Percentiles rank a stretch among this genome's conserved stretches.
These are phyloP conservation scores for Blera fallax DNA, from an alignment of 2,888 invertebrate genomes.

Conservation along the genomic window DNA sequence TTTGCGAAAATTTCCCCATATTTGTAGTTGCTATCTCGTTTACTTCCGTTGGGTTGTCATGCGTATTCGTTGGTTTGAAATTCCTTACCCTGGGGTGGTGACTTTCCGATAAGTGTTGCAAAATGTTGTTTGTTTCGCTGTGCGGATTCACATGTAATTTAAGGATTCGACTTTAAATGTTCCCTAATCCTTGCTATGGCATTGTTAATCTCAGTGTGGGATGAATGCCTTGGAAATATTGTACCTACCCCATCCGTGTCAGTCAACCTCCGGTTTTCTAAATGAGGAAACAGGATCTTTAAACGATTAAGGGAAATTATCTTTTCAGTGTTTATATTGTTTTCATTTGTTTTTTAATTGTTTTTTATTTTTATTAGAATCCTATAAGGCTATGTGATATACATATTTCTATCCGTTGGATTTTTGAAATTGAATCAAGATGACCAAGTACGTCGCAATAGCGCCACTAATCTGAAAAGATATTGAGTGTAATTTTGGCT, in stretches of 20 bases:
- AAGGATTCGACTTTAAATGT: slow-evolving; percentile 61
- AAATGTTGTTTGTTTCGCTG: slow-evolving; percentile 19
- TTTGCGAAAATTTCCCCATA: slow-evolving; percentile 51
- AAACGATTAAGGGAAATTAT: slow-evolving; percentile 52
- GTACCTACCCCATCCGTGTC: slow-evolving; percentile 27
- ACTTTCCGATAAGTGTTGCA: slow-evolving; percentile 23
- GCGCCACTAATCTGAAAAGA: slow-evolving; percentile 82
- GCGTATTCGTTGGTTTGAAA: slow-evolving; percentile 13
- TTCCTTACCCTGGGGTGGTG: background rate
- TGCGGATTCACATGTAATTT: slow-evolving; percentile 58
- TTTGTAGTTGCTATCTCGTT: slow-evolving; percentile 20
- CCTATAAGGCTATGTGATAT: background rate
- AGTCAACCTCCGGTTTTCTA: slow-evolving; percentile 47
- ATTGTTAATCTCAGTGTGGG: slow-evolving; percentile 37
- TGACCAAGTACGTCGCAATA: slow-evolving; percentile 84
- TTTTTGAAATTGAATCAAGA: slow-evolving; percentile 83
- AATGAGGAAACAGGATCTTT: slow-evolving; percentile 20
- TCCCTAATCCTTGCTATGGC: slow-evolving; percentile 34
- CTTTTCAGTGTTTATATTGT: background rate
- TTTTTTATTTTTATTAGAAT: background rate
- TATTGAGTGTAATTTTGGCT: background rate
- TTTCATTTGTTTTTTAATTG: slow-evolving; percentile 18
- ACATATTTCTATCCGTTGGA: slow-evolving; percentile 80
- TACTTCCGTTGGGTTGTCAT: slow-evolving; percentile 2
- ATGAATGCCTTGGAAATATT: slow-evolving; percentile 31